Percentiles rank a stretch among this genome's conserved stretches.
Evolutionary conservation across 2,888 invertebrate genomes (phyloP).

Genomic region (Nemotelus nigrinus): DNA sequence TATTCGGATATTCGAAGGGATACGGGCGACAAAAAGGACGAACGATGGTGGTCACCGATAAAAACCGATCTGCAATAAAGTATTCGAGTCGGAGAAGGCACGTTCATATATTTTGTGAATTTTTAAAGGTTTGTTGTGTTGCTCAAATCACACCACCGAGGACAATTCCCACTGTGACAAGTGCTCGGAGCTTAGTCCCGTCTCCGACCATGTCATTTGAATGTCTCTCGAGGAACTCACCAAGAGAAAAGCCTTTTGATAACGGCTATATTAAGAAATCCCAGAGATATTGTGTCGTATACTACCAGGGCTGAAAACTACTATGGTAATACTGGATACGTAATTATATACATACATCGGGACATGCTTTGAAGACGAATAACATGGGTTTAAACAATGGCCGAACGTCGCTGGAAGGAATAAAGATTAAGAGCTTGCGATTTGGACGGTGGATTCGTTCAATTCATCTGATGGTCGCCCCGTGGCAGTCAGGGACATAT

Average conservation of each 20-base stretch:
- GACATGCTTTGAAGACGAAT: neutral
- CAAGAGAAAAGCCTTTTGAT: neutral
- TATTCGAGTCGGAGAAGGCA: neutral
- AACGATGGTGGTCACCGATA: slow-evolving; percentile 1
- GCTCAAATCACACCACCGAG: neutral
- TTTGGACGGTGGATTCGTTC: slow-evolving; percentile 3
- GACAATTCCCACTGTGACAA: neutral
- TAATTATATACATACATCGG: neutral
- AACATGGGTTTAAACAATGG: neutral
- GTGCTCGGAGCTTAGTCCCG: too few species aligned
- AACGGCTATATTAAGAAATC: too few species aligned
- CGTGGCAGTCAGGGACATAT: neutral
- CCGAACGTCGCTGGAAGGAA: neutral
- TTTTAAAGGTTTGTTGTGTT: neutral
- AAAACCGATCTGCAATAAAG: neutral
- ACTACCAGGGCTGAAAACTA: too few species aligned
- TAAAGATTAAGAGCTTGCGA: slow-evolving; percentile 10
- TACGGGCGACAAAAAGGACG: neutral
- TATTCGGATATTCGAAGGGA: neutral
- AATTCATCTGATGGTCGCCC: neutral
- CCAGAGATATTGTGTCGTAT: too few species aligned
- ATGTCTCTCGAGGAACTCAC: neutral
- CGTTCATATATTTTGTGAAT: slow-evolving; percentile 5
- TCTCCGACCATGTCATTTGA: neutral
- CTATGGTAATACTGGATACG: neutral